Evolutionary conservation across 92 coral and sea anemone genomes (phyloP).

Genomic region (Metridium senile): DNA sequence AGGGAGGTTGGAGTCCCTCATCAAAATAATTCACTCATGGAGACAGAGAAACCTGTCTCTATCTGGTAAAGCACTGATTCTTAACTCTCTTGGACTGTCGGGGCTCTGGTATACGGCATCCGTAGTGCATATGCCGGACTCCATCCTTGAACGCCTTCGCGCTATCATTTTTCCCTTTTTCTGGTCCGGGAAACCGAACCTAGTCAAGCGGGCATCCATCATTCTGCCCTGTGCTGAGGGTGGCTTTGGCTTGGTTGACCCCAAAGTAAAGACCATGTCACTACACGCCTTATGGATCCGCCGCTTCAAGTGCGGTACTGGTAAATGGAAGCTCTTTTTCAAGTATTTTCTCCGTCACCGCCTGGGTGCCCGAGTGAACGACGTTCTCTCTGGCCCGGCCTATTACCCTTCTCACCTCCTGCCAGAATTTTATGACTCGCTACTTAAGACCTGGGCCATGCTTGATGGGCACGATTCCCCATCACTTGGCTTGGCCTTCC

Average conservation of each 20-base stretch:
- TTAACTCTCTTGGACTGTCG: conserved; percentile 30
- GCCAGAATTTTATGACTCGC: conserved; percentile 13
- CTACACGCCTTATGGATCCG: conserved; percentile 10
- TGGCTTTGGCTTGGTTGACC: neutral
- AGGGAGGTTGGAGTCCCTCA: conserved; percentile 19
- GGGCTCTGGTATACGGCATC: conserved; percentile 44
- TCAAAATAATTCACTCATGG: conserved; percentile 24
- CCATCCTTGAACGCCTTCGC: neutral
- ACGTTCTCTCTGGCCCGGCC: conserved; percentile 3
- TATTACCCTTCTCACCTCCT: neutral
- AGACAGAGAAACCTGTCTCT: conserved; percentile 4
- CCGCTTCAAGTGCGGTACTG: neutral
- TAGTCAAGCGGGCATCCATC: neutral
- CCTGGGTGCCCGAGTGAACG: neutral
- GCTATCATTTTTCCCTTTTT: conserved; percentile 15
- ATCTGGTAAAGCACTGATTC: conserved; percentile 27
- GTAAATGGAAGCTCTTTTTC: conserved; percentile 8
- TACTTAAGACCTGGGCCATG: conserved; percentile 18
- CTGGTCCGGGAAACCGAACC: conserved; percentile 28
- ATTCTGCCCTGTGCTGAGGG: neutral
- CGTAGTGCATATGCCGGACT: conserved; percentile 9
- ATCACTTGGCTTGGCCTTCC: neutral
- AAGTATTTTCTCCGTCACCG: neutral
- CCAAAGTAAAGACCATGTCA: neutral
- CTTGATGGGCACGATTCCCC: neutral